phyloP scores from a whole-genome alignment of 2,888 invertebrate genomes.

The Microctonus hyperodae region DNA sequence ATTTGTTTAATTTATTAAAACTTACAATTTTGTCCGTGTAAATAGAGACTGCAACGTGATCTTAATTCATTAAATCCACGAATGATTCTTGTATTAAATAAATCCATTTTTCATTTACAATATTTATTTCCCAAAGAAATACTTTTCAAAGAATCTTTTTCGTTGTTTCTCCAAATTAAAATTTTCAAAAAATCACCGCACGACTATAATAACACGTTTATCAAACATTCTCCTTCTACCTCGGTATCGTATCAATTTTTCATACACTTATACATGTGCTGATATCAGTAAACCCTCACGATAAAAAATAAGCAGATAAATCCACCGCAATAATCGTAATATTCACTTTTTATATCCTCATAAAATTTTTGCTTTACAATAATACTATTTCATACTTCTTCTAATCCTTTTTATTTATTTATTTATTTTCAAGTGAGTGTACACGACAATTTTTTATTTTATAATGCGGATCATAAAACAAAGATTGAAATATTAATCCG shows the following conservation, averaged over 20 bases:
- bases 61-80: constrained; percentile 57
- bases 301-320: not conserved
- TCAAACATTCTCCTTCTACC: not conserved
- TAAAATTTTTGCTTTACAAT: too few species aligned
- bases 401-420: not conserved
- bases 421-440: too few species aligned
- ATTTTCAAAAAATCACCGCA: not conserved
- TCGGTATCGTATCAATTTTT: not conserved
- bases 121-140: not conserved
- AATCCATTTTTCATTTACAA: constrained; percentile 50
- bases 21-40: constrained; percentile 58
- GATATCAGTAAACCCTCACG: not conserved
- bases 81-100: constrained; percentile 51
- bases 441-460: too few species aligned
- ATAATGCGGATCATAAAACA: not conserved
- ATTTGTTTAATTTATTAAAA: constrained; percentile 24
- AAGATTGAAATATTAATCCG: not conserved
- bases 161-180: not conserved
- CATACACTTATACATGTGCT: not conserved
- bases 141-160: constrained; percentile 17
- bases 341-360: not conserved
- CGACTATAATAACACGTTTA: not conserved
- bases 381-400: not conserved
- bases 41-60: constrained; percentile 55
- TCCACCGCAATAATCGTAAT: constrained; percentile 15